phyloP scores from a whole-genome alignment of 2,888 invertebrate genomes.

The Thera britannica region DNA sequence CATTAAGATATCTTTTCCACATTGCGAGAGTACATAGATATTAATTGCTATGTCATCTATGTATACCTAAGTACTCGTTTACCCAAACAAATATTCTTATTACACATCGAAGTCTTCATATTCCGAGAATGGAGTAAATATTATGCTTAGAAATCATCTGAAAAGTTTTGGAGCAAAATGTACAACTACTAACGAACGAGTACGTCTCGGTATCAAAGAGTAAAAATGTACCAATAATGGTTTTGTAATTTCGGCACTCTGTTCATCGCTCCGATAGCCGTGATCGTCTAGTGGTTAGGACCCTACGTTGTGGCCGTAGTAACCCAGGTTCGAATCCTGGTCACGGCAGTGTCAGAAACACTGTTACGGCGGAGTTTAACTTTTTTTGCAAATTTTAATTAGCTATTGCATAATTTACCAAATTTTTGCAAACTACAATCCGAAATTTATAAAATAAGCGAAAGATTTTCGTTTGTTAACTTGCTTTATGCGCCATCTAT shows the following conservation, averaged over 20 bases:
- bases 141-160: too few relatives aligned
- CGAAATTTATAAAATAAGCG: background rate
- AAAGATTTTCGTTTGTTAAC: background rate
- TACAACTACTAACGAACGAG: too few relatives aligned
- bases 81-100: too few relatives aligned
- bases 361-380: slow-evolving; percentile 67
- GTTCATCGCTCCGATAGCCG: slow-evolving; percentile 55
- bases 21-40: too few relatives aligned
- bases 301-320: slow-evolving; percentile 92
- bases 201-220: background rate
- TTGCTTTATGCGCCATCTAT: slow-evolving; percentile 50
- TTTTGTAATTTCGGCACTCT: slow-evolving; percentile 17
- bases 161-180: too few relatives aligned
- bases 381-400: slow-evolving; percentile 41
- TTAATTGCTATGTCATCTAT: too few relatives aligned
- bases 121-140: too few relatives aligned
- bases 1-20: too few relatives aligned
- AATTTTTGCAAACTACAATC: background rate
- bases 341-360: slow-evolving; percentile 57
- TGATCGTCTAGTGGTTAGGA: slow-evolving; percentile 91
- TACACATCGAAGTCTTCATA: too few relatives aligned
- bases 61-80: too few relatives aligned
- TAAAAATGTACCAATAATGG: background rate
- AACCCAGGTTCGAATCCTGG: slow-evolving; percentile 88
- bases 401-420: background rate